phyloP scores from a whole-genome alignment of 2,888 invertebrate genomes.

The Catocala fraxini region DNA sequence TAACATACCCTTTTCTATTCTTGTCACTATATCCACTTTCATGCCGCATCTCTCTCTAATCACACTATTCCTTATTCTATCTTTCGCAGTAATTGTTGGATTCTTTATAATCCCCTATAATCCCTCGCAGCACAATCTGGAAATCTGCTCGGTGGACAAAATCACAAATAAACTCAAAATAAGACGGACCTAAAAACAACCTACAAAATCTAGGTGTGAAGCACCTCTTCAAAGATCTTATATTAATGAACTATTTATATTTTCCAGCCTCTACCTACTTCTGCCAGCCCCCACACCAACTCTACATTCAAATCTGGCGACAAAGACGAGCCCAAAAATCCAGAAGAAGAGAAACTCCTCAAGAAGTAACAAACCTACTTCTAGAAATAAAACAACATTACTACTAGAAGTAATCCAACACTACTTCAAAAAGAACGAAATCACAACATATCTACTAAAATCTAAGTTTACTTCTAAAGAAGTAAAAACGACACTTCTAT shows the following conservation, averaged over 20 bases:
- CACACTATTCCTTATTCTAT: no score
- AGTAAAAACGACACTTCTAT: not conserved
- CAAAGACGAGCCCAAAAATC: conserved; percentile 50
- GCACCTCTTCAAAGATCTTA: no score
- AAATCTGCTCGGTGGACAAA: no score
- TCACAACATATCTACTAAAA: not conserved
- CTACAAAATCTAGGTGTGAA: no score
- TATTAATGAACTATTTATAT: not conserved
- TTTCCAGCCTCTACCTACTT: conserved; percentile 66
- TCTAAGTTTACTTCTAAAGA: not conserved
- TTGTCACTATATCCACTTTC: no score
- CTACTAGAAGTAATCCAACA: not conserved
- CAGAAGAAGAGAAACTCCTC: conserved; percentile 76
- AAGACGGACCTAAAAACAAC: no score
- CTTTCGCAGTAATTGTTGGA: no score
- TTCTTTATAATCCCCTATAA: no score
- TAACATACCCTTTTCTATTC: no score
- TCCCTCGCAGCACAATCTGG: no score
- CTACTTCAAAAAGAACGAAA: not conserved
- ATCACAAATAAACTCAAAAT: no score
- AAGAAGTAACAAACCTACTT: conserved; percentile 64
- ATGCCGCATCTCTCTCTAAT: no score
- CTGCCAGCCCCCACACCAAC: conserved; percentile 70
- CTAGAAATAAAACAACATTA: conserved; percentile 49
- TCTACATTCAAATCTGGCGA: conserved; percentile 65